Percentiles rank a stretch among this genome's conserved stretches.
Evolutionary conservation across 2,113 vertebrate genomes (phyloP).

Genomic region (Baryphthengus martii): DNA sequence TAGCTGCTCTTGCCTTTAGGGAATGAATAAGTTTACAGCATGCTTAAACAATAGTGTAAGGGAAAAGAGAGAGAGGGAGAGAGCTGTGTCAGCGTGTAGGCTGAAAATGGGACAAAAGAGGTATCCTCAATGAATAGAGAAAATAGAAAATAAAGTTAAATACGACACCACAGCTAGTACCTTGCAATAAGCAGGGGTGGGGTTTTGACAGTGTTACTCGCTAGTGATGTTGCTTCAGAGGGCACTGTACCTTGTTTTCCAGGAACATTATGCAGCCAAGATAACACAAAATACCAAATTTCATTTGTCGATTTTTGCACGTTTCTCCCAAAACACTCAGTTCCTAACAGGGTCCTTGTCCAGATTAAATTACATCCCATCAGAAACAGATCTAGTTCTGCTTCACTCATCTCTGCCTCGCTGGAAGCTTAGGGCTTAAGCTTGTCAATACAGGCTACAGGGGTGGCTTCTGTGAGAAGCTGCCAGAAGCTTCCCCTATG

Average conservation of each 20-base stretch:
- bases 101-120: conserved; percentile 57
- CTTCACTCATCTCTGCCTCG: not conserved
- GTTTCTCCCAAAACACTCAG: not conserved
- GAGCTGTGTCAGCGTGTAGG: conserved; percentile 64
- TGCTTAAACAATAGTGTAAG: conserved; percentile 73
- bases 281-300: not conserved
- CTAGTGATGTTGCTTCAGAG: not conserved
- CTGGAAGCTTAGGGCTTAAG: not conserved
- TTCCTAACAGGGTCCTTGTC: not conserved
- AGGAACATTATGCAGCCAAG: not conserved
- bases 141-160: not conserved
- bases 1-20: conserved; percentile 78
- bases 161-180: not conserved
- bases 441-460: not conserved
- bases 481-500: not conserved
- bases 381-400: conserved; percentile 1
- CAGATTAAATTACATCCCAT: not conserved
- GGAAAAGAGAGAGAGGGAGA: not conserved
- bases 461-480: not conserved
- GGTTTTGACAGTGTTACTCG: not conserved
- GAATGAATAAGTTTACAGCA: conserved; percentile 79
- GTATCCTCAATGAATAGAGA: not conserved
- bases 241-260: not conserved
- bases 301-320: not conserved
- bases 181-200: not conserved